Conservation (phyloP, 2,888 invertebrate genomes). For the Rhimphoctona megacephalus region DNA sequence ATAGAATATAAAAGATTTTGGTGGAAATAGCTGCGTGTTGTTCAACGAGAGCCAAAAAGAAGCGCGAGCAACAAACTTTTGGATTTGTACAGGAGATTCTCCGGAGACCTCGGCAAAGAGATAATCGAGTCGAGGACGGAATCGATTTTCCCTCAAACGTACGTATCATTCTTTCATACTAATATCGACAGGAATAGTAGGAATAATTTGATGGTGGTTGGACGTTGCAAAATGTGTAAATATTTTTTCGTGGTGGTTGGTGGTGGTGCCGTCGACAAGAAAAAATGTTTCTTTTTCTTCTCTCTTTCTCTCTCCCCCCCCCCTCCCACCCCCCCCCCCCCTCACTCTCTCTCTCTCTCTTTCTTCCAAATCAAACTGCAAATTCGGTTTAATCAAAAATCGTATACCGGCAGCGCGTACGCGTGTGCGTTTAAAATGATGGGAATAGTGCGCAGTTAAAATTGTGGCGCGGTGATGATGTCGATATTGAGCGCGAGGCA, state of each 20-base stretch:
- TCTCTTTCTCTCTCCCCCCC: not conserved
- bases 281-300: too few species aligned
- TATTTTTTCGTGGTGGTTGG: too few species aligned
- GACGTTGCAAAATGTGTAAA: too few species aligned
- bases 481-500: not conserved
- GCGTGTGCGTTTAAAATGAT: not conserved
- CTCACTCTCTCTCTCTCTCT: not conserved
- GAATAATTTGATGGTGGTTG: not conserved
- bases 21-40: not conserved
- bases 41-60: not conserved
- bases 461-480: not conserved
- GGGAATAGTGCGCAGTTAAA: not conserved
- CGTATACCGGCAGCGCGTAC: not conserved
- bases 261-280: not conserved
- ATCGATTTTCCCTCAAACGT: slow-evolving; percentile 10
- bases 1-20: not conserved
- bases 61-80: not conserved
- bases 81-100: slow-evolving; percentile 11
- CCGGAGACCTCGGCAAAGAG: not conserved
- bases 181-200: not conserved
- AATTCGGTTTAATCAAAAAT: not conserved
- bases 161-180: slow-evolving; percentile 15
- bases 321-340: too few species aligned
- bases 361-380: slow-evolving; percentile 7
- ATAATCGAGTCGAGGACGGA: slow-evolving; percentile 20